These are phyloP conservation scores for Drosophila pullipes DNA, from an alignment of 2,888 invertebrate genomes.

Conservation along the genomic window DNA sequence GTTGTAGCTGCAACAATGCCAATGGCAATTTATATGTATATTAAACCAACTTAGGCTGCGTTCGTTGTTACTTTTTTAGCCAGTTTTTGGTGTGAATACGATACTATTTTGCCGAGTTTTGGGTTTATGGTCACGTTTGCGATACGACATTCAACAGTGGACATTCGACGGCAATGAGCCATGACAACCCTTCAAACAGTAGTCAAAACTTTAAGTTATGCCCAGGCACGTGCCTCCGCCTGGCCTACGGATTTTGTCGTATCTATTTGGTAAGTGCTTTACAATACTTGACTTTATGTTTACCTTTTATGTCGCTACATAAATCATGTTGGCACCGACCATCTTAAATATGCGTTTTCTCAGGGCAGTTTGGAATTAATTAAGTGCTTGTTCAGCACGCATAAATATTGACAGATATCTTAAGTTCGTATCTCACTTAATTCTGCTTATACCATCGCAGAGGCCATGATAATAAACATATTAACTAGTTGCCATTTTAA, in stretches of 20 bases:
- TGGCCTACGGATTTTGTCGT: background rate
- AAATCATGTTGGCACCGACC: background rate
- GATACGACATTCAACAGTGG: constrained; percentile 33
- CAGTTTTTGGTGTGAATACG: constrained; percentile 13
- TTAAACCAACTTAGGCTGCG: constrained; percentile 43
- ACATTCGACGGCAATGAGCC: constrained; percentile 28
- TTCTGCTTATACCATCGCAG: background rate
- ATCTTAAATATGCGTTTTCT: background rate
- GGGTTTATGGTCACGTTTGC: constrained; percentile 73
- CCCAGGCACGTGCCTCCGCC: constrained; percentile 15
- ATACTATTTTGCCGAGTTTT: constrained; percentile 49
- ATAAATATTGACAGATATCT: constrained; percentile 10
- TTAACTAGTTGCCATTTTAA: background rate
- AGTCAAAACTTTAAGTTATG: constrained; percentile 20
- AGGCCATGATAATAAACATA: background rate
- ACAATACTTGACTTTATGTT: constrained; percentile 7
- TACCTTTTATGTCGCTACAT: background rate
- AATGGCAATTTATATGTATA: constrained; percentile 65
- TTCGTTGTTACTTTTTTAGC: constrained; percentile 12
- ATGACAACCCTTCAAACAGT: constrained; percentile 12
- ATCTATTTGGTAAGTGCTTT: constrained; percentile 17
- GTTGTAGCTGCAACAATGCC: constrained; percentile 55
- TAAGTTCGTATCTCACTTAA: background rate
- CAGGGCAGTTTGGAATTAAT: background rate
- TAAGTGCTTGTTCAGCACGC: background rate